phyloP scores from a whole-genome alignment of 2,888 invertebrate genomes.

The Trilocha varians region DNA sequence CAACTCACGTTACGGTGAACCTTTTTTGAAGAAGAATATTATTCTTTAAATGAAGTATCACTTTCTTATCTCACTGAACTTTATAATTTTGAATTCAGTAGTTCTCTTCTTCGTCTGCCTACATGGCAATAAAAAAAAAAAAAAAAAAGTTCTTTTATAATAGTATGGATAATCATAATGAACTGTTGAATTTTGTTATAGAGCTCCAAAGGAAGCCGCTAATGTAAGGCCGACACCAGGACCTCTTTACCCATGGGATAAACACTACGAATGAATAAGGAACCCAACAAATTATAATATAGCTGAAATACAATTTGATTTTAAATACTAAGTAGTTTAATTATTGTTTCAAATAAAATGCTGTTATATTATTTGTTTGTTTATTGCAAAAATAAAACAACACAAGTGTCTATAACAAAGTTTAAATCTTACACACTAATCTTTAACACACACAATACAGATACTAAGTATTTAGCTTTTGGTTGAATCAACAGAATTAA shows the following conservation, averaged over 20 bases:
- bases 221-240: conserved; percentile 72
- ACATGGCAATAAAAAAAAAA: no score
- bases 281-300: not conserved
- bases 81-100: no score
- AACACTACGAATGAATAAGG: conserved; percentile 38
- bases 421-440: no score
- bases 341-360: conserved; percentile 5
- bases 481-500: no score
- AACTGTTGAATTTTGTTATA: conserved; percentile 22
- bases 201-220: conserved; percentile 40
- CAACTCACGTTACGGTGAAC: no score
- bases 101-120: no score
- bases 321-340: conserved; percentile 1
- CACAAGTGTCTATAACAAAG: no score
- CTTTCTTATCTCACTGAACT: not conserved
- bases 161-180: not conserved
- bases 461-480: no score
- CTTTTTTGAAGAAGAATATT: no score
- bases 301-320: not conserved
- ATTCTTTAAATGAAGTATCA: no score
- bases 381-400: not conserved
- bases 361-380: not conserved
- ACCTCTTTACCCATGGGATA: conserved; percentile 71
- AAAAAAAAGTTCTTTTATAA: not conserved
- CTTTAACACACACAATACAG: no score